Evolutionary conservation across 2,113 vertebrate genomes (phyloP), one percentile per base, ranked within the genome.

Genomic region (Thinocorus orbignyianus): DNA sequence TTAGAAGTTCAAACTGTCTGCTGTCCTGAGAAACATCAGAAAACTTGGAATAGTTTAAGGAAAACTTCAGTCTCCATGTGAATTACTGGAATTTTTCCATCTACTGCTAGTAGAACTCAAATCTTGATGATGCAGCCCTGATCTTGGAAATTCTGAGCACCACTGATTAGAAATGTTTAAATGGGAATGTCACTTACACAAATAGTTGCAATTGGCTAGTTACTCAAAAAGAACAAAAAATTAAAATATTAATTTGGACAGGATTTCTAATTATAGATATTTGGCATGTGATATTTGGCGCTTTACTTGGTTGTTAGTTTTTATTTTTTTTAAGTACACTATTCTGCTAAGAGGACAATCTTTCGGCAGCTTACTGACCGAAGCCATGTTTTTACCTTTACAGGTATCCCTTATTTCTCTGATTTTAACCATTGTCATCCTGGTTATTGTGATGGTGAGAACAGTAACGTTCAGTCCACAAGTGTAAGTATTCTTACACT

Each of bases 341-440:
- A 17, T 42, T 6, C 49, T 66, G 37, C 52, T 64, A 37, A 66
- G 46, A 84, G 25, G 25, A 66, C 26, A 80, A 9, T 1, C 13
- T 66, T 94, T 69, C 58, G 80, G 35, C 48, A 80, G 44, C 26
- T 73, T 70, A 51, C 55, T 78, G 31, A 88, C 41, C 81, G 17
- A 83, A 80, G 19, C 62, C 0, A 1, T 90, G 13, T 39, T 95
- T 95, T 95, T 83, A 55, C 83, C 23, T 97, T 97, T 94, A 25
- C 95, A 99, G 99, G 95, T 99, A 57, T 99, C 99, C 77, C 95
- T 99, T 90, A 88, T 98, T 93, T 99, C 99, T 64, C 97, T 99
- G 94, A 88, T 99, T 95, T 98, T 99, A 97, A 99, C 99, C 17
- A 9, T 98, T 66, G 88, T 95, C 91, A 99, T 99, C 95, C 94